Evolutionary conservation across 2,888 invertebrate species (phyloP).

Genomic region (Euzetes globulus): DNA sequence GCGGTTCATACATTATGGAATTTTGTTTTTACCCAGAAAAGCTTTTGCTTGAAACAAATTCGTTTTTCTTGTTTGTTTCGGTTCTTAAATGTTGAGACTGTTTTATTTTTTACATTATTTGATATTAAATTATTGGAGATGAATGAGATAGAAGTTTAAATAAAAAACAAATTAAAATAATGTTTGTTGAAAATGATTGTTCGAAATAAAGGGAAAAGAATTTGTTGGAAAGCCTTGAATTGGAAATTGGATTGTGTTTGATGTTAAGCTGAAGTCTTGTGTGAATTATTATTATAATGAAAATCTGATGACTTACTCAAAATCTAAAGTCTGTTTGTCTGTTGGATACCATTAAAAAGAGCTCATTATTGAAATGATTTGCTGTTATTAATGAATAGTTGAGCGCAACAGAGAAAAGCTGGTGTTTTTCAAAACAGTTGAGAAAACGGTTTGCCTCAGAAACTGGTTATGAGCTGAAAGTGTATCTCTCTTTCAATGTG

Average conservation of each 20-base stretch:
- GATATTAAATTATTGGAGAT: too few species aligned
- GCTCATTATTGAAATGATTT: conserved; percentile 20
- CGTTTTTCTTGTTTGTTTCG: too few species aligned
- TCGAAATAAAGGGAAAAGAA: too few species aligned
- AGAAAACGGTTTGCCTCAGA: not conserved
- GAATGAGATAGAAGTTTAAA: too few species aligned
- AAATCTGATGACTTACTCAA: conserved; percentile 6
- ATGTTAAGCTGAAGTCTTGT: not conserved
- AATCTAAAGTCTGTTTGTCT: not conserved
- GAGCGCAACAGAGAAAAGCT: conserved; percentile 12
- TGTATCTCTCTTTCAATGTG: conserved; percentile 22
- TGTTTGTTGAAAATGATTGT: too few species aligned
- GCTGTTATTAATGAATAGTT: conserved; percentile 13
- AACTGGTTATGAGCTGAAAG: conserved; percentile 15
- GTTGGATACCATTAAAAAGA: conserved; percentile 18
- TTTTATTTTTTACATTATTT: too few species aligned
- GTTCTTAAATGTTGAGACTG: too few species aligned
- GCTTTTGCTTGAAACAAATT: too few species aligned
- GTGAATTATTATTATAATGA: conserved; percentile 10
- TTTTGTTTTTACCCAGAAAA: too few species aligned
- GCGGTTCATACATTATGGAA: not conserved
- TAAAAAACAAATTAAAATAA: too few species aligned
- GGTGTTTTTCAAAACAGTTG: conserved; percentile 13
- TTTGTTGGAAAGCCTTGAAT: too few species aligned
- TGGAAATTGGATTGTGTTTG: too few species aligned